phyloP scores from a whole-genome alignment of 2,888 invertebrate genomes.

The Dasypogon diadema region DNA sequence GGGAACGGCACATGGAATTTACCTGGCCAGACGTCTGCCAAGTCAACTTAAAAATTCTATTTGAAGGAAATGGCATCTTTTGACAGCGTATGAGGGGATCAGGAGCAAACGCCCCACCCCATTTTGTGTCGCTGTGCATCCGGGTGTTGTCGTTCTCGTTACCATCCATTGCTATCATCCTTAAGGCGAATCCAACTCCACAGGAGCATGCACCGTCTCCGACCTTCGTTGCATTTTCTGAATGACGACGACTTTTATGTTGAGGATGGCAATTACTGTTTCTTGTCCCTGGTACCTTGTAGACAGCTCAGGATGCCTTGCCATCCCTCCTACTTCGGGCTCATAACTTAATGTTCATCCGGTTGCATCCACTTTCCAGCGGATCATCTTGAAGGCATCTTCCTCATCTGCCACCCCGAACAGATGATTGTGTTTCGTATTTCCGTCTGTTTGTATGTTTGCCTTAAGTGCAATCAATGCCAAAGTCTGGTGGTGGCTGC shows the following conservation, averaged over 20 bases:
- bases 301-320: not conserved
- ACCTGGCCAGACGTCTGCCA: constrained; percentile 5
- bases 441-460: constrained; percentile 51
- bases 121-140: not conserved
- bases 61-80: constrained; percentile 14
- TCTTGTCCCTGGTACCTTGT: constrained; percentile 26
- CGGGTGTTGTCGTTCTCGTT: not conserved
- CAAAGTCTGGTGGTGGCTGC: constrained; percentile 19
- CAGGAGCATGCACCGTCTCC: not conserved
- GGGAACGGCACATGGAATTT: not conserved
- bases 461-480: constrained; percentile 55
- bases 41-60: constrained; percentile 21
- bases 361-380: not conserved
- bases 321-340: not conserved
- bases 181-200: not conserved
- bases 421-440: constrained; percentile 7
- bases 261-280: constrained; percentile 44
- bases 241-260: constrained; percentile 37
- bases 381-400: not conserved
- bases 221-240: constrained; percentile 36
- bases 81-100: not conserved
- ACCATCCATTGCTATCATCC: not conserved
- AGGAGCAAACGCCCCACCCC: not conserved
- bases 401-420: not conserved
- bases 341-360: constrained; percentile 22